A percentile compares a stretch with the other conserved stretches of the same genome.
Evolutionary conservation across 2,797 vertebrate species (phyloP).

Genomic region (Ataeniobius toweri): DNA sequence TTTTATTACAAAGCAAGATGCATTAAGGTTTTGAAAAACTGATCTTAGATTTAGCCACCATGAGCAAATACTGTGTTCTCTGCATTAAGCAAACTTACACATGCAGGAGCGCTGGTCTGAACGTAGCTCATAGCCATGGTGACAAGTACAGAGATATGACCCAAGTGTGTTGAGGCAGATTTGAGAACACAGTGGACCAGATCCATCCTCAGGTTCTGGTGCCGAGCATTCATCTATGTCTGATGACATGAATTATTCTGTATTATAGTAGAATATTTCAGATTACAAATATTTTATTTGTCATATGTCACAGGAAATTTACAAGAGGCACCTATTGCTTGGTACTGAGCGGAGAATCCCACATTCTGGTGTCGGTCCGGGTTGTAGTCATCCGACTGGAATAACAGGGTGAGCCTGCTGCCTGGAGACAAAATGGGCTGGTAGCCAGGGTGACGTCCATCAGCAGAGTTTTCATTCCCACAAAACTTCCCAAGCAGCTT

Average conservation of each 20-base stretch:
- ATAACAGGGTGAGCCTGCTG: slow-evolving; percentile 72
- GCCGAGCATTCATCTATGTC: slow-evolving; percentile 79
- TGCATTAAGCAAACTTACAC: slow-evolving; percentile 61
- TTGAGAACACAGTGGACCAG: slow-evolving; percentile 73
- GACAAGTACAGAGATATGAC: slow-evolving; percentile 79
- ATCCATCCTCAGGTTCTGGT: slow-evolving; percentile 48
- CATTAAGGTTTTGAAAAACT: neutral
- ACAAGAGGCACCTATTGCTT: slow-evolving; percentile 70
- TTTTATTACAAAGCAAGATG: neutral
- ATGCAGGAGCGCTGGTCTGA: slow-evolving; percentile 75
- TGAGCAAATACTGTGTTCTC: slow-evolving; percentile 5
- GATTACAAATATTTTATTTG: neutral
- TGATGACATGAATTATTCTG: slow-evolving; percentile 38
- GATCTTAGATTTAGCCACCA: neutral
- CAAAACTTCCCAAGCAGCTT: slow-evolving; percentile 79
- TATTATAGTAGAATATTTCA: neutral
- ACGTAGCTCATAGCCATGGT: slow-evolving; percentile 76
- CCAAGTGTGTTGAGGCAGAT: slow-evolving; percentile 83
- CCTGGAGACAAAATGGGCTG: slow-evolving; percentile 71
- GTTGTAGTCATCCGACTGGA: slow-evolving; percentile 70
- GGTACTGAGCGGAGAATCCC: slow-evolving; percentile 77
- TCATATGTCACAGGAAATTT: neutral
- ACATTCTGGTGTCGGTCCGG: slow-evolving; percentile 62
- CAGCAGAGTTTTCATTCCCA: slow-evolving; percentile 72
- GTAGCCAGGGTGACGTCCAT: slow-evolving; percentile 72